Conservation (phyloP, 1,140 invertebrate genomes). For the Formica exsecta region DNA sequence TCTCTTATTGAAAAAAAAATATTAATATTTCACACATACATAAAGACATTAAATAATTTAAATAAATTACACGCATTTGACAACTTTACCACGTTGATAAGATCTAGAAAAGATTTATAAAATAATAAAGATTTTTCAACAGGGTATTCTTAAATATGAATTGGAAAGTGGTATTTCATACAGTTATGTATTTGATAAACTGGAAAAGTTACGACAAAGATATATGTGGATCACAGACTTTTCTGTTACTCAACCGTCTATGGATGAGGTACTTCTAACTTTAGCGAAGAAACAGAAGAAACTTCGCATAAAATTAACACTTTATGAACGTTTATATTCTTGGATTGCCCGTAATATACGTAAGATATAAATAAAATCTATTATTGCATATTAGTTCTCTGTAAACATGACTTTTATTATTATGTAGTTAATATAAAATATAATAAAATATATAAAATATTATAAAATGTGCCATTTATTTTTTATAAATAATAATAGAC, state of each 20-base stretch:
- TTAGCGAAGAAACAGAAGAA: slow-evolving; percentile 16
- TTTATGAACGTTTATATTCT: slow-evolving; percentile 6
- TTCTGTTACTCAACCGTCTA: slow-evolving; percentile 74
- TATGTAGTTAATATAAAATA: too few relatives aligned
- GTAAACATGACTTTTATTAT: too few relatives aligned
- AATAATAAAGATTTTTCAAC: slow-evolving; percentile 15
- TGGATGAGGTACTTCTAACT: slow-evolving; percentile 75
- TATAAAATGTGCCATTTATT: too few relatives aligned
- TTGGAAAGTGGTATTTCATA: slow-evolving; percentile 61
- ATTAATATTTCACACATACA: too few relatives aligned
- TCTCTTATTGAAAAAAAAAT: neutral
- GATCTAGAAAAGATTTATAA: neutral
- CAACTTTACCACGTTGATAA: neutral
- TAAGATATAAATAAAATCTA: neutral
- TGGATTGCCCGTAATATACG: neutral
- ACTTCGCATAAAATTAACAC: slow-evolving; percentile 14
- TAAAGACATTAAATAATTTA: neutral
- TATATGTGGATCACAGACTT: slow-evolving; percentile 73
- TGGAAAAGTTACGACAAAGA: slow-evolving; percentile 74
- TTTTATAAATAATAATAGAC: too few relatives aligned
- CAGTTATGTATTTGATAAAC: slow-evolving; percentile 67
- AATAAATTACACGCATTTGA: neutral
- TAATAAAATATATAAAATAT: too few relatives aligned
- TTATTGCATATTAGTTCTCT: too few relatives aligned
- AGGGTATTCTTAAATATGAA: slow-evolving; percentile 59